These are phyloP conservation scores for Diplolepis rosae DNA, from an alignment of 2,888 invertebrate species.

Conservation along the genomic window DNA sequence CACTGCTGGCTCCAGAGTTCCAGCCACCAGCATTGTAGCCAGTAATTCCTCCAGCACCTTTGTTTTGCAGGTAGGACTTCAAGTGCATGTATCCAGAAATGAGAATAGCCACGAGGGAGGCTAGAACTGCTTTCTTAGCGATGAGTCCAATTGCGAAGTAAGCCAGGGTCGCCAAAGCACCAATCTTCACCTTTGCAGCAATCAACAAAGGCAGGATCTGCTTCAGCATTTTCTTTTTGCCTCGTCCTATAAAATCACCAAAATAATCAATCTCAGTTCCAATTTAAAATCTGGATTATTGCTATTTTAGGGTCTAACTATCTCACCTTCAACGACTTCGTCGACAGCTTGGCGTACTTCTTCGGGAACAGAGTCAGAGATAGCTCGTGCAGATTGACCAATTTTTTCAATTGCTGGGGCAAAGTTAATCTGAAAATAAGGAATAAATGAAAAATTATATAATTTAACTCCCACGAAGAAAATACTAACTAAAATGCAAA, in stretches of 20 bases:
- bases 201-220: slow-evolving; percentile 77
- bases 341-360: slow-evolving; percentile 77
- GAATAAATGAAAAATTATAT: no score
- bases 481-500: no score
- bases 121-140: slow-evolving; percentile 80
- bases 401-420: slow-evolving; percentile 70
- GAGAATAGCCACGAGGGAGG: slow-evolving; percentile 78
- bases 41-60: slow-evolving; percentile 58
- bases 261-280: not conserved
- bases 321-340: slow-evolving; percentile 76
- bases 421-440: slow-evolving; percentile 64
- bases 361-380: slow-evolving; percentile 76
- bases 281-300: not conserved
- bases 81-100: slow-evolving; percentile 76
- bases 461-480: no score
- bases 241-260: slow-evolving; percentile 73
- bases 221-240: slow-evolving; percentile 77
- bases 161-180: slow-evolving; percentile 75
- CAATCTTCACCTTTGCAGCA: slow-evolving; percentile 78
- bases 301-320: not conserved
- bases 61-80: slow-evolving; percentile 66
- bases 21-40: slow-evolving; percentile 56
- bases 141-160: slow-evolving; percentile 78
- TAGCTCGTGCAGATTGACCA: slow-evolving; percentile 70
- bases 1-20: slow-evolving; percentile 51